phyloP scores from a whole-genome alignment of 1,140 invertebrate genomes.

The Adelges cooleyi region DNA sequence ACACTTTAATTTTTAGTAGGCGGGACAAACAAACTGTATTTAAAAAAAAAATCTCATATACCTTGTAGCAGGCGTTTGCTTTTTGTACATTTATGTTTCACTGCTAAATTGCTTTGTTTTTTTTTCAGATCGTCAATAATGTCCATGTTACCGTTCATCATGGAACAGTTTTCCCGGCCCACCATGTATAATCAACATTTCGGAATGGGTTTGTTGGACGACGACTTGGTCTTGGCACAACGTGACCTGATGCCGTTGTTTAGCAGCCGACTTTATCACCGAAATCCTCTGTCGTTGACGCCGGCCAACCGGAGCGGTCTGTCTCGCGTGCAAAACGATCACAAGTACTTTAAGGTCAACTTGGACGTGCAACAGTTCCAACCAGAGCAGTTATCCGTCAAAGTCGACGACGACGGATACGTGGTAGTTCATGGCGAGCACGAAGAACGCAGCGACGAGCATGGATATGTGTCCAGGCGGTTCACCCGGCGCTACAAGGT shows the following conservation, averaged over 20 bases:
- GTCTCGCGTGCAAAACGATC: constrained; percentile 30
- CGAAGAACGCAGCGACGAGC: constrained; percentile 51
- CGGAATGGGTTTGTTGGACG: neutral
- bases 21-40: too few species aligned
- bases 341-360: constrained; percentile 38
- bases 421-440: constrained; percentile 57
- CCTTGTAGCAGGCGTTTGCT: too few species aligned
- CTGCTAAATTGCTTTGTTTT: too few species aligned
- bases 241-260: neutral
- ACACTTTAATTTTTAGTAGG: too few species aligned
- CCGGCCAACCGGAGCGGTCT: constrained; percentile 29
- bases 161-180: neutral
- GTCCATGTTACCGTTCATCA: constrained; percentile 1
- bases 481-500: constrained; percentile 48
- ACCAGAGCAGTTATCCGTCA: constrained; percentile 67
- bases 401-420: constrained; percentile 51
- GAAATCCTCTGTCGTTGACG: constrained; percentile 28
- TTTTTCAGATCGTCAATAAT: neutral
- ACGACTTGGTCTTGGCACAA: neutral
- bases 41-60: too few species aligned
- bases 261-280: constrained; percentile 18
- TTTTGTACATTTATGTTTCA: too few species aligned
- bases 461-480: constrained; percentile 52
- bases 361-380: constrained; percentile 65
- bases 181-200: constrained; percentile 15